Conservation (phyloP, 2,797 vertebrate species). For the Malurus splendens region DNA sequence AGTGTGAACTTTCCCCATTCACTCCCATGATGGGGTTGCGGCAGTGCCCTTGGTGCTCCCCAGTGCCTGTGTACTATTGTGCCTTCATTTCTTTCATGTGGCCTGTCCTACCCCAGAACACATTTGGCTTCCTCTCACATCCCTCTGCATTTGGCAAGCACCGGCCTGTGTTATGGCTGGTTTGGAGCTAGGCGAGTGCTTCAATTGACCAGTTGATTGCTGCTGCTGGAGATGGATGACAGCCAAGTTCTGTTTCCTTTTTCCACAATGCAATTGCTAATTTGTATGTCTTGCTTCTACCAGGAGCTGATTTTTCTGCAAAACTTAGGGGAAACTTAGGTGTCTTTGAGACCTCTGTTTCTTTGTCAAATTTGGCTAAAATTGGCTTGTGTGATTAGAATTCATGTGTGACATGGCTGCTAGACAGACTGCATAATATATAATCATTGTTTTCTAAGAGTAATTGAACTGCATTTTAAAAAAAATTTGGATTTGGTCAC, state of each 20-base stretch:
- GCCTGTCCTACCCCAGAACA: not conserved
- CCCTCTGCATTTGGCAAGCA: not conserved
- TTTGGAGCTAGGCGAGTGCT: constrained; percentile 13
- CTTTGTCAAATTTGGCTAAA: constrained; percentile 21
- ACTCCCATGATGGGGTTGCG: accelerated
- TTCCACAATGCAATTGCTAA: constrained; percentile 12
- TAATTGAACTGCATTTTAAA: not conserved
- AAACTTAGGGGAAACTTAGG: not conserved
- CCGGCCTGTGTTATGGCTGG: constrained; percentile 30
- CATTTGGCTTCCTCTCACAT: not conserved
- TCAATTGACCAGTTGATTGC: constrained; percentile 42
- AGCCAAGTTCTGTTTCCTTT: constrained; percentile 35
- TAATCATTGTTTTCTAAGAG: not conserved
- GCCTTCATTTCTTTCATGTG: not conserved
- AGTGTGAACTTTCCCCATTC: not conserved
- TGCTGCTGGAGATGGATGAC: constrained; percentile 15
- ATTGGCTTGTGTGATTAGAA: not conserved
- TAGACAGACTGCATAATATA: not conserved
- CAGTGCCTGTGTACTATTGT: accelerated
- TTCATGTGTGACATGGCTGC: not conserved
- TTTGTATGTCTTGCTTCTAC: constrained; percentile 35
- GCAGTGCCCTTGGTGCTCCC: not conserved
- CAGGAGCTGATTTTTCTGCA: not conserved
- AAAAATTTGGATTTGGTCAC: not conserved
- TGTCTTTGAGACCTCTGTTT: constrained; percentile 7